Evolutionary conservation across 1,140 invertebrate genomes (phyloP).

Genomic region (Saccostrea echinata): DNA sequence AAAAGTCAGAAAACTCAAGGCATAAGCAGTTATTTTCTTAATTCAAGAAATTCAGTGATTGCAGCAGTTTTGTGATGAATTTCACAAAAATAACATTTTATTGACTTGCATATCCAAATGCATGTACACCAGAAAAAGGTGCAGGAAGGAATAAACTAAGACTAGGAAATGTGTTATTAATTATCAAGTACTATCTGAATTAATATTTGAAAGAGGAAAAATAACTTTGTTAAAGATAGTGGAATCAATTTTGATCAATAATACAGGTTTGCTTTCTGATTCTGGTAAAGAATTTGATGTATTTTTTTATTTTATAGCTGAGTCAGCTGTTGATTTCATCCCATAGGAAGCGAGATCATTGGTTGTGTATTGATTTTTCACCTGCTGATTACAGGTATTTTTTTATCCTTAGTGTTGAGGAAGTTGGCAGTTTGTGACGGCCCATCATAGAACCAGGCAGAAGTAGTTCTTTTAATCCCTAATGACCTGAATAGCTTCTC

Average conservation of each 20-base stretch:
- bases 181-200: background rate
- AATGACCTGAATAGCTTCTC: background rate
- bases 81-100: too few species aligned
- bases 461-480: background rate
- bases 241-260: background rate
- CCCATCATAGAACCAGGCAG: background rate
- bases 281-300: background rate
- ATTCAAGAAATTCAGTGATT: too few species aligned
- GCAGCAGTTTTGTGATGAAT: too few species aligned
- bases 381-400: slow-evolving; percentile 30
- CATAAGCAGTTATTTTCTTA: too few species aligned
- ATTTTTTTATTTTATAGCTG: background rate
- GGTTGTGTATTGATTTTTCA: slow-evolving; percentile 33
- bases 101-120: too few species aligned
- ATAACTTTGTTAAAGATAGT: background rate
- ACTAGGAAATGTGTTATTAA: too few species aligned
- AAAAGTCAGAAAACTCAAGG: too few species aligned
- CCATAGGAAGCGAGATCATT: background rate
- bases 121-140: too few species aligned
- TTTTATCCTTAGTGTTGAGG: slow-evolving; percentile 13
- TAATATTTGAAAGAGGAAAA: background rate
- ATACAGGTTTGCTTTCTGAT: too few species aligned
- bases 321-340: background rate
- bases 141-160: too few species aligned
- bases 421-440: background rate